phyloP scores from a whole-genome alignment of 1,140 invertebrate genomes.

The Metopolophium dirhodum region DNA sequence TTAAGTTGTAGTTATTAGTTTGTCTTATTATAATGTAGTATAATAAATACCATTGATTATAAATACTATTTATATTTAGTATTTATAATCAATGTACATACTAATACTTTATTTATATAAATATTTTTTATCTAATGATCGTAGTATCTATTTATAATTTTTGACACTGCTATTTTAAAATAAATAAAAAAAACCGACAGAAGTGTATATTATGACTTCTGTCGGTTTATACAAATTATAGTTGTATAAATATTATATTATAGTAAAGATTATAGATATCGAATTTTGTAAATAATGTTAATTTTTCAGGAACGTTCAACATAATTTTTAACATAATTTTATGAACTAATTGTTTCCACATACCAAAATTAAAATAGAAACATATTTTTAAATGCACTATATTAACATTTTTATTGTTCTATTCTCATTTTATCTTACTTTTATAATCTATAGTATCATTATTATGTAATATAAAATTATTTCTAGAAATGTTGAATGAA shows the following conservation, averaged over 20 bases:
- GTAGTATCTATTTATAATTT: not conserved
- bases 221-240: not conserved
- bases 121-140: not conserved
- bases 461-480: not conserved
- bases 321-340: not conserved
- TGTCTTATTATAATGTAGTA: not conserved
- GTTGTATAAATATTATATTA: not conserved
- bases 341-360: not conserved
- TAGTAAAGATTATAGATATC: not conserved
- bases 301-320: not conserved
- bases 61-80: too few relatives aligned
- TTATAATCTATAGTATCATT: not conserved
- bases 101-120: not conserved
- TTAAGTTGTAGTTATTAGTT: too few relatives aligned
- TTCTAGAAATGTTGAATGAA: not conserved
- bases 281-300: not conserved
- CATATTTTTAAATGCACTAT: not conserved
- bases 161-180: not conserved
- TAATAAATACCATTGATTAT: too few relatives aligned
- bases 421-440: not conserved
- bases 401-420: not conserved
- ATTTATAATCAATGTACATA: too few relatives aligned
- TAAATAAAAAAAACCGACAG: not conserved
- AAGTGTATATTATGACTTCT: not conserved
- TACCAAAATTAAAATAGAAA: not conserved